Conservation (phyloP, 2,113 vertebrate species). For the Odobenus rosmarus region DNA sequence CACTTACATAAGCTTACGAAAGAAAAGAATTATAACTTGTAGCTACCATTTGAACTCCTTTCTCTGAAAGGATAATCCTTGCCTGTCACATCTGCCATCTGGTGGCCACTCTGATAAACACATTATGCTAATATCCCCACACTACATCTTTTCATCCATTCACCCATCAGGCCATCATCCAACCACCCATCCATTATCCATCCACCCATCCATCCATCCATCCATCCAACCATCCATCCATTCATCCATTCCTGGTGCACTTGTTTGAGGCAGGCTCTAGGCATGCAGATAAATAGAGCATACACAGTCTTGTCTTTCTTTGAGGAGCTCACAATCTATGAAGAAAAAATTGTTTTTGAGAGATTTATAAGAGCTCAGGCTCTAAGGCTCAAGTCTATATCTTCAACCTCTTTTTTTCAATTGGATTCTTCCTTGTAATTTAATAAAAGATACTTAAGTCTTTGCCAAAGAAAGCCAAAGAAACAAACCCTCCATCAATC, state of each 20-base stretch:
- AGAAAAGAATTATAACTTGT: neutral
- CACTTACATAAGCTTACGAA: neutral
- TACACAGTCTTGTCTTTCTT: neutral
- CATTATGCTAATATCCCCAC: neutral
- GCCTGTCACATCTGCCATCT: conserved; percentile 65
- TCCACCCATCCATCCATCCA: neutral
- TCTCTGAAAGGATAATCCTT: neutral
- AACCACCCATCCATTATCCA: neutral
- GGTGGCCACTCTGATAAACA: conserved; percentile 48
- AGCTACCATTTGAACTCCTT: neutral
- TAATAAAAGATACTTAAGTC: neutral
- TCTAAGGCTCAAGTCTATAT: neutral
- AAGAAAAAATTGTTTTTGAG: neutral
- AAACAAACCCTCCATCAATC: neutral
- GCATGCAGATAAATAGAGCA: neutral
- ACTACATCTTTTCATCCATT: neutral
- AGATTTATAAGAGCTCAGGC: neutral
- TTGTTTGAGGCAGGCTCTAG: neutral
- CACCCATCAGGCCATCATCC: neutral
- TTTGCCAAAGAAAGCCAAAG: neutral
- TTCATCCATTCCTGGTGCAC: neutral
- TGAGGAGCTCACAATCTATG: neutral
- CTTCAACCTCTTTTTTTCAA: neutral
- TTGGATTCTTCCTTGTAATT: neutral
- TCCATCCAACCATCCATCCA: neutral